Percentiles rank a stretch among this genome's conserved stretches.
Evolutionary conservation across 2,888 invertebrate species (phyloP).

Genomic region (Drosophila infuscata): DNA sequence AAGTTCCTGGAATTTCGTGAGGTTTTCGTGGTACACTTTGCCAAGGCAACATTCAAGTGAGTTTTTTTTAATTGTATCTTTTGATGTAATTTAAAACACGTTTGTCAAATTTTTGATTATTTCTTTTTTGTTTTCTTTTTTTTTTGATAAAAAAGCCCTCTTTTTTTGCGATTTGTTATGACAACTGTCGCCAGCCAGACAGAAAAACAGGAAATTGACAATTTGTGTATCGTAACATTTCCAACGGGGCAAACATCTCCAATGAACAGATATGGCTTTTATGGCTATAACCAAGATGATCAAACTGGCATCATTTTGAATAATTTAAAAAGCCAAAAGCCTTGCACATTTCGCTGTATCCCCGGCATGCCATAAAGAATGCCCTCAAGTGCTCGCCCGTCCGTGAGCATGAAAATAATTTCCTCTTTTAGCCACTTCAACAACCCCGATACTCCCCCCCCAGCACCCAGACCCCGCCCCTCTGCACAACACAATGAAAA

Average conservation of each 20-base stretch:
- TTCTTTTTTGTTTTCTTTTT: conserved; percentile 33
- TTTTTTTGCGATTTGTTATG: conserved; percentile 22
- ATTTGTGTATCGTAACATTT: conserved; percentile 60
- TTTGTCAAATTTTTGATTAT: conserved; percentile 46
- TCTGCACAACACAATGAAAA: conserved; percentile 47
- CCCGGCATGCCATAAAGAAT: conserved; percentile 74
- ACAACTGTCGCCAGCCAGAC: conserved; percentile 55
- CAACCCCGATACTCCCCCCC: background rate
- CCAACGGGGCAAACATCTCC: conserved; percentile 6
- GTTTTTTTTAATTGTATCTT: background rate
- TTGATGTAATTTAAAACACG: conserved; percentile 44
- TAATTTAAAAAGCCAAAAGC: conserved; percentile 60
- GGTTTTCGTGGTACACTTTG: background rate
- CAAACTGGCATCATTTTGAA: conserved; percentile 51
- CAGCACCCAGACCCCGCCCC: background rate
- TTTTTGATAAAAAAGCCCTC: conserved; percentile 4
- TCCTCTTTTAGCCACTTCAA: conserved; percentile 23
- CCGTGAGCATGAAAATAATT: conserved; percentile 76
- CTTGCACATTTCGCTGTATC: conserved; percentile 47
- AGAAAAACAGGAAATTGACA: conserved; percentile 71
- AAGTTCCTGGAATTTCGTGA: conserved; percentile 1
- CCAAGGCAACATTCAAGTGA: background rate
- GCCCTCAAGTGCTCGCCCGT: conserved; percentile 72
- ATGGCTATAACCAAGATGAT: conserved; percentile 10
- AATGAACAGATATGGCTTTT: background rate